Percentiles rank a stretch among this genome's conserved stretches.
phyloP scores from a whole-genome alignment of 1,140 invertebrate species.

The Papilio aristodemus region DNA sequence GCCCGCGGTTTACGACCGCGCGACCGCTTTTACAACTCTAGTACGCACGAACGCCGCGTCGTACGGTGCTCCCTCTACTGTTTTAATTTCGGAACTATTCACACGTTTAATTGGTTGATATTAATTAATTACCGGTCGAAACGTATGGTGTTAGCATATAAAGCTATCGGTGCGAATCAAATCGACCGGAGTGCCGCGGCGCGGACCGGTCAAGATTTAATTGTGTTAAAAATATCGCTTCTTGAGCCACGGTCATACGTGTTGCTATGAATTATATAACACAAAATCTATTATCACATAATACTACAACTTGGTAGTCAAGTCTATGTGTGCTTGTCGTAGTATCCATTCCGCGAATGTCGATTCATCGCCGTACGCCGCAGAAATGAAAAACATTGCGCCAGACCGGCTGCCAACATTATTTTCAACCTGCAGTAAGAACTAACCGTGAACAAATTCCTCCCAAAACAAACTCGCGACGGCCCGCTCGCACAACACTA shows the following conservation, averaged over 20 bases:
- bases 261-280: background rate
- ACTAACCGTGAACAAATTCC: background rate
- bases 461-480: background rate
- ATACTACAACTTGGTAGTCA: too few species aligned
- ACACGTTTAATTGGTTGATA: conserved; percentile 42
- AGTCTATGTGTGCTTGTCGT: background rate
- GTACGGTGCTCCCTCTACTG: conserved; percentile 10
- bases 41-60: background rate
- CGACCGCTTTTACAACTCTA: conserved; percentile 61
- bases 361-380: background rate
- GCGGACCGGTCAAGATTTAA: background rate
- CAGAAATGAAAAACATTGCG: conserved; percentile 18
- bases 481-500: background rate
- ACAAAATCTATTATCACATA: background rate
- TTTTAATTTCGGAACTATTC: conserved; percentile 35
- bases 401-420: background rate
- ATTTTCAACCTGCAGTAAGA: background rate
- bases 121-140: conserved; percentile 34
- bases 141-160: conserved; percentile 11
- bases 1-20: conserved; percentile 64
- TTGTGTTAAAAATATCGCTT: conserved; percentile 5
- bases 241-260: background rate
- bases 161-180: conserved; percentile 21
- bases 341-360: conserved; percentile 11
- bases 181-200: background rate